phyloP scores from a whole-genome alignment of 2,113 vertebrate species.

The Forbesichthys agassizii region DNA sequence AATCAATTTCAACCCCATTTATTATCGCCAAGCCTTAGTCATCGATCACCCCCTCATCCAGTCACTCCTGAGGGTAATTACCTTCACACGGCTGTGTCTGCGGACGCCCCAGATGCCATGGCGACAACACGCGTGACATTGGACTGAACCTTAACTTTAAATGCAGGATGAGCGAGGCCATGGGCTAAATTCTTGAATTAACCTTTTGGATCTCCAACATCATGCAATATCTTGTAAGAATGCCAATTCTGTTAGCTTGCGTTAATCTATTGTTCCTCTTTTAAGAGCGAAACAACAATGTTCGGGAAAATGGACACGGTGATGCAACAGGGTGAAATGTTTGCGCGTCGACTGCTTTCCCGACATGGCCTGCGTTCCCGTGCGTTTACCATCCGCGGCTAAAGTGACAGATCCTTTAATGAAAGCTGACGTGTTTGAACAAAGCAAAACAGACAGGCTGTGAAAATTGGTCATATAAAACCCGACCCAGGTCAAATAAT shows the following conservation, averaged over 20 bases:
- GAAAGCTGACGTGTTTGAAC: constrained; percentile 48
- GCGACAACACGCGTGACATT: too few species aligned
- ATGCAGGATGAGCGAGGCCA: neutral
- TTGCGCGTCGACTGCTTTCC: constrained; percentile 11
- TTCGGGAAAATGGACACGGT: constrained; percentile 41
- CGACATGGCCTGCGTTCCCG: constrained; percentile 21
- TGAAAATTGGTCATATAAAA: constrained; percentile 24
- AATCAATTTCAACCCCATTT: too few species aligned
- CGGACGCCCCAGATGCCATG: too few species aligned
- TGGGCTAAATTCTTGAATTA: neutral
- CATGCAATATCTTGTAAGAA: constrained; percentile 52
- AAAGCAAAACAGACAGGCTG: constrained; percentile 28
- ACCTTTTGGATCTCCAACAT: constrained; percentile 13
- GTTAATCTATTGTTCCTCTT: constrained; percentile 28
- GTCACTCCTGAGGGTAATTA: too few species aligned
- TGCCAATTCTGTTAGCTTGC: constrained; percentile 3
- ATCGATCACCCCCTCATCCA: too few species aligned
- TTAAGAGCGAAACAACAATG: constrained; percentile 9
- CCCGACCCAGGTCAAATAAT: constrained; percentile 26
- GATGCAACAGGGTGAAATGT: constrained; percentile 62
- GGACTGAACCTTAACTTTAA: neutral
- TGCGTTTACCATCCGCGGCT: constrained; percentile 14
- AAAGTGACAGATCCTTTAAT: constrained; percentile 39
- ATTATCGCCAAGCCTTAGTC: too few species aligned
- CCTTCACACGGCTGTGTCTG: too few species aligned